phyloP scores from a whole-genome alignment of 2,113 vertebrate species.

The Ciconia maguari region DNA sequence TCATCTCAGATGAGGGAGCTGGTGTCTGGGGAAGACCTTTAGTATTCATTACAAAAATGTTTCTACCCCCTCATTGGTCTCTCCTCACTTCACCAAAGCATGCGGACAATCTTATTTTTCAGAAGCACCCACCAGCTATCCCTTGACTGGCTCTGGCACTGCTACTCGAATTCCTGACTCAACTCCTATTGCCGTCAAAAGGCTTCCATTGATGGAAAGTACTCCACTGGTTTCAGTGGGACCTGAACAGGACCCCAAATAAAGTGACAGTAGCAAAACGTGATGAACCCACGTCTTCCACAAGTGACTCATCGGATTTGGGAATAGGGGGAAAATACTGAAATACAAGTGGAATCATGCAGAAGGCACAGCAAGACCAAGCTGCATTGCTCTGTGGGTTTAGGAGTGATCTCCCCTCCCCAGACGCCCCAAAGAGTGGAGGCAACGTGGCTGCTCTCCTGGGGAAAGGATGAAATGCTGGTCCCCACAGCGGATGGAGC shows the following conservation, averaged over 20 bases:
- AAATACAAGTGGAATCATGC: not conserved
- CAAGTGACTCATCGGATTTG: not conserved
- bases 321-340: not conserved
- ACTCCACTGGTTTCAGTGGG: not conserved
- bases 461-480: not conserved
- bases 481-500: not conserved
- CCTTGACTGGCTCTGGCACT: not conserved
- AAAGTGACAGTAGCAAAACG: not conserved
- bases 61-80: not conserved
- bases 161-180: not conserved
- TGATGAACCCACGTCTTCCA: not conserved
- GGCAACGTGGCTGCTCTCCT: not conserved
- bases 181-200: not conserved
- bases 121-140: constrained; percentile 18
- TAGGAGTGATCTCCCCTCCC: not conserved
- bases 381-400: not conserved
- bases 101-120: not conserved
- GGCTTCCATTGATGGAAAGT: not conserved
- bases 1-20: constrained; percentile 59
- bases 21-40: constrained; percentile 60
- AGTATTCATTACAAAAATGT: constrained; percentile 30
- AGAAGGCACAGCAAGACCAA: not conserved
- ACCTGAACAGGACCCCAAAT: not conserved
- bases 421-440: not conserved
- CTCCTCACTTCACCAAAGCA: constrained; percentile 6